phyloP scores from a whole-genome alignment of 2,113 vertebrate genomes.

The Cettia cetti region DNA sequence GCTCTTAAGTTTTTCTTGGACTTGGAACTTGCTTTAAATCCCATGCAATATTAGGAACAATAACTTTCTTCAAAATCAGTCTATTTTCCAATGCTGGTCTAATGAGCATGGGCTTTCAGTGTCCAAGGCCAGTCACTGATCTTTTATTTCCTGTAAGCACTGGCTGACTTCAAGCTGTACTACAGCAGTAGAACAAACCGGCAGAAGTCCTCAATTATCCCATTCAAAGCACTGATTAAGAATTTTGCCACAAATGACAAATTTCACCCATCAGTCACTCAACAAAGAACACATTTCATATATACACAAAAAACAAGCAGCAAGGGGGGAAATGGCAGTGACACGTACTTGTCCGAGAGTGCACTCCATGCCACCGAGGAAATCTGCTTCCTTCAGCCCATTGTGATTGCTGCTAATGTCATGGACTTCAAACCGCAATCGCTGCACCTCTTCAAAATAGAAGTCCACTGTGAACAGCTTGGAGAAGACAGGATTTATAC shows the following conservation, averaged over 20 bases:
- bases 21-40: background rate
- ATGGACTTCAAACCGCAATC: constrained; percentile 89
- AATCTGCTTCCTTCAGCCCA: constrained; percentile 87
- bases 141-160: background rate
- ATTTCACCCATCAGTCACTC: background rate
- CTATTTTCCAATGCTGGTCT: background rate
- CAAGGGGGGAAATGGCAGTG: background rate
- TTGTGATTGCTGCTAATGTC: constrained; percentile 92
- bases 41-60: background rate
- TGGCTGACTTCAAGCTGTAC: background rate
- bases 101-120: background rate
- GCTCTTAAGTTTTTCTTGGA: background rate
- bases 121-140: background rate
- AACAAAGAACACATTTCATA: background rate
- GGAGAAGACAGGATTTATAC: constrained; percentile 90
- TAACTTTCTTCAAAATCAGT: background rate
- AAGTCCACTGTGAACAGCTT: constrained; percentile 96
- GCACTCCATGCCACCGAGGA: constrained; percentile 93
- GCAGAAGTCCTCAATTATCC: background rate
- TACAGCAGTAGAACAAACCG: background rate
- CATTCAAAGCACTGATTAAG: background rate
- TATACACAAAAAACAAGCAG: rapidly evolving
- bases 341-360: constrained; percentile 89
- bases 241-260: background rate
- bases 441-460: constrained; percentile 96